A percentile compares a stretch with the other conserved stretches of the same genome.
phyloP scores from a whole-genome alignment of 2,797 vertebrate genomes.

The Coregonus sp. region DNA sequence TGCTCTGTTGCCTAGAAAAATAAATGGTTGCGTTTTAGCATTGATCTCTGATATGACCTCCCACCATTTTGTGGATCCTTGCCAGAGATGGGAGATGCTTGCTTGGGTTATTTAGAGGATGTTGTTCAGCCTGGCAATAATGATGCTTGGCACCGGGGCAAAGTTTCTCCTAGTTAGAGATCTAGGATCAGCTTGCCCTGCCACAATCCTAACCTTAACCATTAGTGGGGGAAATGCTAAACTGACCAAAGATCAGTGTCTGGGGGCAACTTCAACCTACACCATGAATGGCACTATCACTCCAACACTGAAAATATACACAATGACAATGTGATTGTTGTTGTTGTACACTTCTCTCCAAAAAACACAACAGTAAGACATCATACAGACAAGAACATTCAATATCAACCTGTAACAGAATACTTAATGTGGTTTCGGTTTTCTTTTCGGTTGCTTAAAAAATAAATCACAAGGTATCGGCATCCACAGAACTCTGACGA shows the following conservation, averaged over 20 bases:
- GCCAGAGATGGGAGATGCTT: constrained; percentile 10
- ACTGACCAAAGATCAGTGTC: too few relatives aligned
- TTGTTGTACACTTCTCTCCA: constrained; percentile 72
- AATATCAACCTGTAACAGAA: constrained; percentile 75
- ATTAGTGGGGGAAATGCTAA: too few relatives aligned
- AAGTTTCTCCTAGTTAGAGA: too few relatives aligned
- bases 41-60: constrained; percentile 62
- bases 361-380: constrained; percentile 74
- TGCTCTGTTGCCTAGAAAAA: constrained; percentile 59
- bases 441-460: constrained; percentile 58
- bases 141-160: constrained; percentile 11
- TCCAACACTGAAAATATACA: constrained; percentile 51
- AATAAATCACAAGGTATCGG: constrained; percentile 66
- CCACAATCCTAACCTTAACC: too few relatives aligned
- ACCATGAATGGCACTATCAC: constrained; percentile 30
- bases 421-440: constrained; percentile 58
- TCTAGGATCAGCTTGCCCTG: too few relatives aligned
- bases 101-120: background rate
- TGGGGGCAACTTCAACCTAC: too few relatives aligned
- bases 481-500: constrained; percentile 60
- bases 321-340: constrained; percentile 56
- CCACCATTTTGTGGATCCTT: background rate
- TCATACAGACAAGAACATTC: constrained; percentile 80
- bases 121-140: constrained; percentile 44
- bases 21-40: constrained; percentile 42